Percentiles rank a stretch among this genome's conserved stretches.
phyloP scores from a whole-genome alignment of 2,113 vertebrate species.

The Phaetusa simplex region DNA sequence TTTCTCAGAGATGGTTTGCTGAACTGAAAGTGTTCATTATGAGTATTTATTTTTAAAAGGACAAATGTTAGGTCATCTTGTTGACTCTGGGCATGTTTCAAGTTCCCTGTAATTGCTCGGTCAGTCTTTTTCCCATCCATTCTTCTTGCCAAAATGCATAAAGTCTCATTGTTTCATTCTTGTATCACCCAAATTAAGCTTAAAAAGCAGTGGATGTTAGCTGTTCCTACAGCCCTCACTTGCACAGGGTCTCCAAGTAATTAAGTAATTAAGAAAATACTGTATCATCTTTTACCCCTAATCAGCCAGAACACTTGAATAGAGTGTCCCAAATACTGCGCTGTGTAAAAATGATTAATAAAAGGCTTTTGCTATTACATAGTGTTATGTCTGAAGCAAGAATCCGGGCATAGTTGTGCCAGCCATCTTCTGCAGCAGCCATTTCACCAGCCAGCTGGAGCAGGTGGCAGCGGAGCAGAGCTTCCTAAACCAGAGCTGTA shows the following conservation, averaged over 20 bases:
- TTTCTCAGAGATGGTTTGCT: constrained; percentile 6
- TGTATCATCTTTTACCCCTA: neutral
- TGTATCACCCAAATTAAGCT: neutral
- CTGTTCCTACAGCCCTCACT: neutral
- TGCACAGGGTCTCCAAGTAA: neutral
- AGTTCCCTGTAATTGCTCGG: constrained; percentile 31
- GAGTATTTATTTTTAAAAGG: constrained; percentile 37
- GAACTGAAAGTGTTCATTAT: constrained; percentile 1
- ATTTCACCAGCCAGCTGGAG: neutral
- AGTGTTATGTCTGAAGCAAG: neutral
- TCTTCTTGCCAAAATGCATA: neutral
- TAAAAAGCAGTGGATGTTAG: neutral
- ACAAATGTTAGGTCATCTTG: constrained; percentile 30
- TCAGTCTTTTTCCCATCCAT: constrained; percentile 28
- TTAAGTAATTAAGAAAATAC: neutral
- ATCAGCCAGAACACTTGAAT: neutral
- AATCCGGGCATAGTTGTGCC: rapidly evolving
- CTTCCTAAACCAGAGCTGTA: neutral
- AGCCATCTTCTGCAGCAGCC: neutral
- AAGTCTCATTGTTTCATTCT: neutral
- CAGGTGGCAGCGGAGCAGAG: neutral
- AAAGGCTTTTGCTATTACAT: neutral
- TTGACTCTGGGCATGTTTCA: constrained; percentile 48
- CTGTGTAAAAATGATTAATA: neutral
- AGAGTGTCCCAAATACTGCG: neutral